Evolutionary conservation across 2,113 vertebrate genomes (phyloP), one percentile per base, ranked within the genome.

Genomic region (Thinocorus orbignyianus): DNA sequence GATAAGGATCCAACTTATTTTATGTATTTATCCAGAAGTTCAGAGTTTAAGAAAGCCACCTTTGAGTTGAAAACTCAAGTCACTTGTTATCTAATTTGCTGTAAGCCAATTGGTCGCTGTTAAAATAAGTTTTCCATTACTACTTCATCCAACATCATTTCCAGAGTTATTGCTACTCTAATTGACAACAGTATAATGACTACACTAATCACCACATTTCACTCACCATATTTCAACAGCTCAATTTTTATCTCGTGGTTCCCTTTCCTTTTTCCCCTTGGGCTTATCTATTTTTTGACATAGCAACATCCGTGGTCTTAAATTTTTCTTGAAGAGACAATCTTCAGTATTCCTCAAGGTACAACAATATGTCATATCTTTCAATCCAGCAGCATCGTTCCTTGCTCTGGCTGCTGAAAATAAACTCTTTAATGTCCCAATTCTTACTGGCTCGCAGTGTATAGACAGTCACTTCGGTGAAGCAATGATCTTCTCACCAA

Each of bases 341-440:
- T 90, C 88, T 96, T 94, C 73, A 81, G 1, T 80, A 85, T 89
- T 87, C 77, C 81, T 92, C 83, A 91, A 95, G 82, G 73, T 92
- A 92, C 81, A 95, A 95, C 54, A 76, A 19, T 81, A 93, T 94
- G 92, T 93, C 93, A 92, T 81, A 81, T 65, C 41, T 91, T 97
- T 95, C 93, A 84, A 82, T 81, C 41, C 7, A 19, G 41, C 41
- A 76, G 9, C 46, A 72, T 44, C 49, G 85, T 69, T 87, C 76
- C 49, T 89, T 87, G 57, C 86, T 66, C 83, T 82, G n/a, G 65
- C 49, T 93, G 77, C 96, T 93, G 92, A 96, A 95, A 96, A 96
- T 84, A 96, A 93, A 93, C 17, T 93, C 81, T 87, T 76, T 73
- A 72, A 91, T 70, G 74, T 90, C 91, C 69, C 70, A 35, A n/a